These are phyloP conservation scores for Scyliorhinus canicula DNA, from an alignment of 2,797 vertebrate species.

Conservation along the genomic window DNA sequence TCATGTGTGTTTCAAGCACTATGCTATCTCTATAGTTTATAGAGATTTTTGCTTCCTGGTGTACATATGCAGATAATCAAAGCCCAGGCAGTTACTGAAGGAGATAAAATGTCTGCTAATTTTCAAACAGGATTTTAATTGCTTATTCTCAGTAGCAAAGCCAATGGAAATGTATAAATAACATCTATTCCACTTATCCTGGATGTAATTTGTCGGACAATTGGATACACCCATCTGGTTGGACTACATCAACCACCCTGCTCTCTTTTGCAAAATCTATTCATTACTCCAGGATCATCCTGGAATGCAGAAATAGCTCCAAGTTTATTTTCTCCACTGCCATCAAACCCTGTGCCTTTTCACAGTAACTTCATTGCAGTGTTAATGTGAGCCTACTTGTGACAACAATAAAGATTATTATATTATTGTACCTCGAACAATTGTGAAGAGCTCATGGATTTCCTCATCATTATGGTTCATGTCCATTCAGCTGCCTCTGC, in stretches of 20 bases:
- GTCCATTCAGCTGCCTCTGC: not conserved
- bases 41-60: not conserved
- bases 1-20: not conserved
- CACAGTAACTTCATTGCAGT: too few species aligned
- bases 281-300: too few species aligned
- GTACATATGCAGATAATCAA: not conserved
- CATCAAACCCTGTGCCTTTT: not conserved
- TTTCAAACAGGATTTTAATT: not conserved
- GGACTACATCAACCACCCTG: not conserved
- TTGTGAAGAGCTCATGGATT: not conserved
- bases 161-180: not conserved
- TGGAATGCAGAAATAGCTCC: not conserved
- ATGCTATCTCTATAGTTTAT: not conserved
- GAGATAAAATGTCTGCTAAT: not conserved
- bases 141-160: not conserved
- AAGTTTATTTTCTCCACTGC: not conserved
- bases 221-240: not conserved
- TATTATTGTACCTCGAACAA: too few species aligned
- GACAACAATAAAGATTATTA: too few species aligned
- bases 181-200: not conserved
- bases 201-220: not conserved
- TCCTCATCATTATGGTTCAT: not conserved
- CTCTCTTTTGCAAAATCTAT: not conserved
- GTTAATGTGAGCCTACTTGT: too few species aligned
- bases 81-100: not conserved